Conservation (phyloP, 2,888 invertebrate species). For the Epistrophe eligans region DNA sequence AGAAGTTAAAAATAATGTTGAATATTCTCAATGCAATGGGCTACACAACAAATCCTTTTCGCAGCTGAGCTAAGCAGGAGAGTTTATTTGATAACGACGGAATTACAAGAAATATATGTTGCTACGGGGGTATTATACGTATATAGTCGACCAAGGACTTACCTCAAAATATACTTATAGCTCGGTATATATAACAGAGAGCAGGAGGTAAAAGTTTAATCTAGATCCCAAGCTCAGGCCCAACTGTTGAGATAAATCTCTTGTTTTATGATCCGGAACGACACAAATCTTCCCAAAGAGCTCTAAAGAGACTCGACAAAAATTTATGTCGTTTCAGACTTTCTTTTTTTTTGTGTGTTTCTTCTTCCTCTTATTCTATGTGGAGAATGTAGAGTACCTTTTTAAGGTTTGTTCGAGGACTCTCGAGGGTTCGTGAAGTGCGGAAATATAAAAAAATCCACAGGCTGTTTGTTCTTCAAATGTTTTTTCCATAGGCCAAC, state of each 20-base stretch:
- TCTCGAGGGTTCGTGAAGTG: slow-evolving; percentile 53
- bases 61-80: slow-evolving; percentile 17
- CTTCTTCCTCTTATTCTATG: neutral
- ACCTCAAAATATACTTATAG: slow-evolving; percentile 45
- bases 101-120: slow-evolving; percentile 30
- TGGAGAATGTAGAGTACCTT: slow-evolving; percentile 22
- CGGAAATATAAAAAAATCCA: slow-evolving; percentile 46
- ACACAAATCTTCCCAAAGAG: slow-evolving; percentile 75
- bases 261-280: slow-evolving; percentile 75
- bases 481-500: neutral
- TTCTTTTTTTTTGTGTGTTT: slow-evolving; percentile 26
- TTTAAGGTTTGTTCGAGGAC: slow-evolving; percentile 53
- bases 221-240: slow-evolving; percentile 35
- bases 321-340: slow-evolving; percentile 71
- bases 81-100: slow-evolving; percentile 28
- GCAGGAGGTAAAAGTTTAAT: slow-evolving; percentile 58
- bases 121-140: slow-evolving; percentile 49
- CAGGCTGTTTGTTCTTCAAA: slow-evolving; percentile 43
- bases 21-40: slow-evolving; percentile 47
- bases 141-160: slow-evolving; percentile 52
- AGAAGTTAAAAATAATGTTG: slow-evolving; percentile 68
- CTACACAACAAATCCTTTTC: slow-evolving; percentile 44
- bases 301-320: slow-evolving; percentile 74
- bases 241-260: slow-evolving; percentile 75
- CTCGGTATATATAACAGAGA: neutral